A percentile compares a stretch with the other conserved stretches of the same genome.
Evolutionary conservation across 1,140 invertebrate species (phyloP).

Genomic region (Drosophila auraria): DNA sequence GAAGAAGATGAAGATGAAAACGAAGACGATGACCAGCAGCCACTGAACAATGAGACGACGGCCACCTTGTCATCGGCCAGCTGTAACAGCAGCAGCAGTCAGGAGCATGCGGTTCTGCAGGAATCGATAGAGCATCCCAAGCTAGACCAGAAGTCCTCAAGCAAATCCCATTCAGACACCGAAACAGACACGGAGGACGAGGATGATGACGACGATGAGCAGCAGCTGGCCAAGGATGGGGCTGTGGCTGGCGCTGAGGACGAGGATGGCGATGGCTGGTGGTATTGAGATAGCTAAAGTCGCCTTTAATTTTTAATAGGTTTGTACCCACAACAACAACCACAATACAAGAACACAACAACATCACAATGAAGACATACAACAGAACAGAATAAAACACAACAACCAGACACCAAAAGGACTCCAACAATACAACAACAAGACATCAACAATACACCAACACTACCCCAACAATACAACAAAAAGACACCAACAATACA

Average conservation of each 20-base stretch:
- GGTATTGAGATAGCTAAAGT: slow-evolving; percentile 81
- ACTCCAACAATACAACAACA: background rate
- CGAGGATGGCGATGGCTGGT: slow-evolving; percentile 80
- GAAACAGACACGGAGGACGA: slow-evolving; percentile 58
- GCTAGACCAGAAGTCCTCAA: slow-evolving; percentile 31
- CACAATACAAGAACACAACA: slow-evolving; percentile 45
- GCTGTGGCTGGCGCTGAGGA: slow-evolving; percentile 27
- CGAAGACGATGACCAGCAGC: slow-evolving; percentile 77
- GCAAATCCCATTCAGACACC: slow-evolving; percentile 59
- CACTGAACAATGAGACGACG: slow-evolving; percentile 71
- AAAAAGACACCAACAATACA: slow-evolving; percentile 27
- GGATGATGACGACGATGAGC: slow-evolving; percentile 51
- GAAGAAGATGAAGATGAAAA: slow-evolving; percentile 70
- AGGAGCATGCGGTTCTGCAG: slow-evolving; percentile 44
- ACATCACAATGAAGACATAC: slow-evolving; percentile 5
- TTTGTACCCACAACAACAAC: slow-evolving; percentile 77
- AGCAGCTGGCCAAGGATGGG: slow-evolving; percentile 37
- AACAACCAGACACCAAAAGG: slow-evolving; percentile 14
- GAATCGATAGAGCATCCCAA: slow-evolving; percentile 37
- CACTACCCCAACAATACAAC: slow-evolving; percentile 1
- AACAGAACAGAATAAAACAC: slow-evolving; percentile 27
- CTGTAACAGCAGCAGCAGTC: slow-evolving; percentile 29
- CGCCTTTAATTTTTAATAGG: slow-evolving; percentile 71
- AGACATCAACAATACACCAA: background rate
- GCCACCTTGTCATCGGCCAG: slow-evolving; percentile 63